Evolutionary conservation across 2,113 vertebrate genomes (phyloP).

Genomic region (Arothron firmamentum): DNA sequence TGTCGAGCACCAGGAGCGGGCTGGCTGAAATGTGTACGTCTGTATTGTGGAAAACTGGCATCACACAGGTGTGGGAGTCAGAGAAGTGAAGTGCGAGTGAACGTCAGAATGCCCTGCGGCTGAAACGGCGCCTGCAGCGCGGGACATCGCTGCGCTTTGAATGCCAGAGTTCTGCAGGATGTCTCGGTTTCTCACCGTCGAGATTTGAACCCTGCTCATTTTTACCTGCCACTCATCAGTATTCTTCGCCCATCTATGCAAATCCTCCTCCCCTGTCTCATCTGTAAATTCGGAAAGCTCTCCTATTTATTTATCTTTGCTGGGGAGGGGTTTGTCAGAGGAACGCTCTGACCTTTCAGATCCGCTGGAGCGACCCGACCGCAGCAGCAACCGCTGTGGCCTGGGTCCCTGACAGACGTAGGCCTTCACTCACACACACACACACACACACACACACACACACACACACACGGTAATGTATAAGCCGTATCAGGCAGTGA

Average conservation of each 20-base stretch:
- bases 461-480: slow-evolving; percentile 15
- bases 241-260: slow-evolving; percentile 39
- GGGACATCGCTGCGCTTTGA: neutral
- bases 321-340: slow-evolving; percentile 22
- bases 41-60: no score
- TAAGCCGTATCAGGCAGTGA: slow-evolving; percentile 22
- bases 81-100: slow-evolving; percentile 7
- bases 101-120: neutral
- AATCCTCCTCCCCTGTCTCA: slow-evolving; percentile 35
- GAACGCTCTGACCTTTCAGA: slow-evolving; percentile 54
- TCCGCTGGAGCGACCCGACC: slow-evolving; percentile 42
- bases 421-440: slow-evolving; percentile 22
- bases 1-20: no score
- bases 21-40: no score
- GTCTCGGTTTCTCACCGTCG: slow-evolving; percentile 17
- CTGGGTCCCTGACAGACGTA: slow-evolving; percentile 35
- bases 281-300: slow-evolving; percentile 44
- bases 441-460: no score
- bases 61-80: neutral
- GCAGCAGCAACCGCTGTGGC: slow-evolving; percentile 33
- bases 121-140: neutral
- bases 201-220: slow-evolving; percentile 1
- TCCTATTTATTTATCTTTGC: slow-evolving; percentile 53
- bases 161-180: slow-evolving; percentile 8
- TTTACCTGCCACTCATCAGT: slow-evolving; percentile 4